A percentile compares a stretch with the other conserved stretches of the same genome.
Evolutionary conservation across 2,113 vertebrate species (phyloP).

Genomic region (Antechinus flavipes): DNA sequence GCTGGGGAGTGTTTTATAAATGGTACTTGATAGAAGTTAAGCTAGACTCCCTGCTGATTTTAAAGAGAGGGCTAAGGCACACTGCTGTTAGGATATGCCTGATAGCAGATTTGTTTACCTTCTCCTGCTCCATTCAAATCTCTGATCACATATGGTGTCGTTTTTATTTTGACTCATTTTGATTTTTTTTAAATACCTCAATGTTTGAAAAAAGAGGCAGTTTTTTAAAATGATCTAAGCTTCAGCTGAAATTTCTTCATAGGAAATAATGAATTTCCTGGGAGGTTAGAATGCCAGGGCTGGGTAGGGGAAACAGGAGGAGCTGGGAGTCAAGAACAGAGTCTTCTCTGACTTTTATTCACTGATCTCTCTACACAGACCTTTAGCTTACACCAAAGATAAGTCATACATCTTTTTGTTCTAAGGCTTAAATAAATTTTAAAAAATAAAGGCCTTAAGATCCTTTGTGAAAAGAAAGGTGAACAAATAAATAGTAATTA

Average conservation of each 20-base stretch:
- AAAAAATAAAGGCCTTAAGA: neutral
- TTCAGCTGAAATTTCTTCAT: slow-evolving; percentile 61
- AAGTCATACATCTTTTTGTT: neutral
- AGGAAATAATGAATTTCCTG: slow-evolving; percentile 67
- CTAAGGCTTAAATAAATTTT: neutral
- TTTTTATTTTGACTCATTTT: slow-evolving; percentile 85
- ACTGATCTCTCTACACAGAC: neutral
- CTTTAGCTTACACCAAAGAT: neutral
- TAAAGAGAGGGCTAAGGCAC: slow-evolving; percentile 63
- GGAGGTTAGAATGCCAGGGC: neutral
- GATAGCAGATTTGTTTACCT: slow-evolving; percentile 72
- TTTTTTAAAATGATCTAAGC: slow-evolving; percentile 76
- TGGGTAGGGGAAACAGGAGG: neutral
- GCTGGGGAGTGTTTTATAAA: slow-evolving; percentile 69
- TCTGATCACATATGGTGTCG: slow-evolving; percentile 78
- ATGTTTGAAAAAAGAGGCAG: slow-evolving; percentile 78
- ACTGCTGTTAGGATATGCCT: slow-evolving; percentile 72
- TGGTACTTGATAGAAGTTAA: slow-evolving; percentile 73
- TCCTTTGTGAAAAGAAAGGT: neutral
- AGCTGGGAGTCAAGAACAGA: neutral
- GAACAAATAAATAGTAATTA: neutral
- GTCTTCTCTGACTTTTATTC: neutral
- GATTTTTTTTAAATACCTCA: slow-evolving; percentile 69
- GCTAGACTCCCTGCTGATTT: slow-evolving; percentile 73
- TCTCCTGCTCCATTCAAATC: slow-evolving; percentile 74